Evolutionary conservation across 2,888 invertebrate genomes (phyloP), one percentile per base, ranked within the genome.

Genomic region (Apamea crenata): DNA sequence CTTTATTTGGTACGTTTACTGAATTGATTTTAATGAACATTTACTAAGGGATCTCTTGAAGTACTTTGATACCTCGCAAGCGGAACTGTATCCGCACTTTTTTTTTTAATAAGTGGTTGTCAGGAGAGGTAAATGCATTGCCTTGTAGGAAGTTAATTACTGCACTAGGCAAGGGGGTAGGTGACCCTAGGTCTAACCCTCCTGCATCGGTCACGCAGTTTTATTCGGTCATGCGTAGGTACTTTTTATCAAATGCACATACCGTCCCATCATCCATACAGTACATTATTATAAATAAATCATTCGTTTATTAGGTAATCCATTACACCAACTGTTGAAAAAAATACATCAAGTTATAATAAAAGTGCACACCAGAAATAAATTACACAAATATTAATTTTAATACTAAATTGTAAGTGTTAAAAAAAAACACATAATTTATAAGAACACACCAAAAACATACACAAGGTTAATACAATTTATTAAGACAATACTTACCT

Each of bases 381-480:
- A 8, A 6, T 40, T 40, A 59, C 7, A 32, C 44, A 53, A 14
- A n/a, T 0, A 65, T 44, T 14, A 7, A 56, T 76, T 82, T 81
- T 66, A 66, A n/a, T 53, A 21, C 21, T 8, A 53, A 21, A 40
- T 18, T 25, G 10, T 32, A 21, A 65, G 47, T n/a, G 1, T n/a
- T 47, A 7, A 59, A 0, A 63, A 82, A 18, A 47, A 16, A 16
- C 47, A 56, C 29, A 56, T n/a, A 18, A 56, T 47, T 36, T 47
- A n/a, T n/a, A 47, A 80, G 56, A 50, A 40, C 77, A 59, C 50
- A 67, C 29, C 8, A 77, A 50, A 14, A 74, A 53, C n/a, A 77
- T 2, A 16, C 29, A 47, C 7, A 4, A 40, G 14, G 14, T 65
- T 65, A 66, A 32, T 16, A 56, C 12, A 16, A 40, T 32, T 50